phyloP scores from a whole-genome alignment of 1,140 invertebrate species.

The Hycleus phaleratus region DNA sequence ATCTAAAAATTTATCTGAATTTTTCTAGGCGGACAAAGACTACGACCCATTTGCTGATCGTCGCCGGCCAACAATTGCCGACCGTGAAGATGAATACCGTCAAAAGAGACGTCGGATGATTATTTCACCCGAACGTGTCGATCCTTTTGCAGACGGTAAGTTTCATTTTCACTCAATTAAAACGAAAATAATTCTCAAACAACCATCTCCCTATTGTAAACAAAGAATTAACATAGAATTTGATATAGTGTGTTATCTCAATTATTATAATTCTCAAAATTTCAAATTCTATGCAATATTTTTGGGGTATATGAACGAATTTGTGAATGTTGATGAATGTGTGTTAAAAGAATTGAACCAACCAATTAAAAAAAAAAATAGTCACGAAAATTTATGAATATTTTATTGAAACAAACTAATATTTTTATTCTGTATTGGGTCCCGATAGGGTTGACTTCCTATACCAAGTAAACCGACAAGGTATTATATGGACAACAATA shows the following conservation, averaged over 20 bases:
- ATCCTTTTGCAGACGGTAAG: slow-evolving; percentile 96
- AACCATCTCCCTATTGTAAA: background rate
- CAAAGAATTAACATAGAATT: background rate
- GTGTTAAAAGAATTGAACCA: slow-evolving; percentile 1
- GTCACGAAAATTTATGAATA: slow-evolving; percentile 13
- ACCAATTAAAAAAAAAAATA: slow-evolving; percentile 12
- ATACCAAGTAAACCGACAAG: background rate
- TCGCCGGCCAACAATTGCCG: slow-evolving; percentile 81
- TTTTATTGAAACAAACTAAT: slow-evolving; percentile 33
- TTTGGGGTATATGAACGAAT: slow-evolving; percentile 35
- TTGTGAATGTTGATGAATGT: slow-evolving; percentile 13
- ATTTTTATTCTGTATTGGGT: slow-evolving; percentile 34
- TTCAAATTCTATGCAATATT: slow-evolving; percentile 12
- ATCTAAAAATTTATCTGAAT: background rate
- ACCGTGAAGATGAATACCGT: slow-evolving; percentile 94
- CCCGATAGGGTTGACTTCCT: slow-evolving; percentile 27
- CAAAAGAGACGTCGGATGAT: slow-evolving; percentile 80
- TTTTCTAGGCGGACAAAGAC: slow-evolving; percentile 75
- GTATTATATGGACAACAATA: slow-evolving; percentile 8
- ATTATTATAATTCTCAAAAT: background rate
- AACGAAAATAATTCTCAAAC: too few species aligned
- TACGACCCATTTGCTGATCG: slow-evolving; percentile 96
- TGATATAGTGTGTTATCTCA: background rate
- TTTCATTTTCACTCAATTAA: slow-evolving; percentile 28
- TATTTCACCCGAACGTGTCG: slow-evolving; percentile 91